Conservation (phyloP, 2,888 invertebrate species). For the Eupithecia abbreviata region DNA sequence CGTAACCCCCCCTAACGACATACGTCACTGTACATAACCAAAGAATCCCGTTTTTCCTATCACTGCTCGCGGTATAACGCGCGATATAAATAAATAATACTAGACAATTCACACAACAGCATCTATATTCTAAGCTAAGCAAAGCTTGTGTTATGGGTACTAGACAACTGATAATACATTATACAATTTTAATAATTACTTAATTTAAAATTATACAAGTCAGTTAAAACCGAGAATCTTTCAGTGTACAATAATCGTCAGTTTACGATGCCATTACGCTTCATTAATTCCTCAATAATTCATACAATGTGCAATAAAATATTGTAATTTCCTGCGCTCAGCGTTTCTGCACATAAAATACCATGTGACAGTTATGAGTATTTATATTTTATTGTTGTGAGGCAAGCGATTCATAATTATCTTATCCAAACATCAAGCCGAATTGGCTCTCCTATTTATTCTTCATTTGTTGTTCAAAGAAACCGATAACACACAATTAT, state of each 20-base stretch:
- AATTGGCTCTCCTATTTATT: neutral
- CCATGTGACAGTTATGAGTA: slow-evolving; percentile 30
- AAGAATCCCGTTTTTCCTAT: neutral
- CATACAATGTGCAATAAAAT: slow-evolving; percentile 30
- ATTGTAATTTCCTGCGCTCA: slow-evolving; percentile 28
- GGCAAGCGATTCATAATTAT: slow-evolving; percentile 30
- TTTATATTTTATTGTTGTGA: slow-evolving; percentile 33
- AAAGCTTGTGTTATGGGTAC: no score
- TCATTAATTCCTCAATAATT: slow-evolving; percentile 31
- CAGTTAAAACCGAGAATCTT: neutral
- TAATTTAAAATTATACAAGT: neutral
- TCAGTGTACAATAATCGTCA: slow-evolving; percentile 1
- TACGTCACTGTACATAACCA: no score
- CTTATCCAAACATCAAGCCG: neutral
- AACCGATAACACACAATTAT: neutral
- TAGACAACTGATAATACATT: no score
- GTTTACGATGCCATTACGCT: slow-evolving; percentile 17
- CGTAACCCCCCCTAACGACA: no score
- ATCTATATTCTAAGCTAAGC: no score
- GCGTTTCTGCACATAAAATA: slow-evolving; percentile 33
- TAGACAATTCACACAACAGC: no score
- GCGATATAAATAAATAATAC: neutral
- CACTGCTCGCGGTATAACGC: neutral
- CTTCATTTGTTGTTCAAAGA: neutral
- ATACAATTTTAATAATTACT: no score